Conservation (phyloP, 2,888 invertebrate species). For the Aporophyla lueneburgensis region DNA sequence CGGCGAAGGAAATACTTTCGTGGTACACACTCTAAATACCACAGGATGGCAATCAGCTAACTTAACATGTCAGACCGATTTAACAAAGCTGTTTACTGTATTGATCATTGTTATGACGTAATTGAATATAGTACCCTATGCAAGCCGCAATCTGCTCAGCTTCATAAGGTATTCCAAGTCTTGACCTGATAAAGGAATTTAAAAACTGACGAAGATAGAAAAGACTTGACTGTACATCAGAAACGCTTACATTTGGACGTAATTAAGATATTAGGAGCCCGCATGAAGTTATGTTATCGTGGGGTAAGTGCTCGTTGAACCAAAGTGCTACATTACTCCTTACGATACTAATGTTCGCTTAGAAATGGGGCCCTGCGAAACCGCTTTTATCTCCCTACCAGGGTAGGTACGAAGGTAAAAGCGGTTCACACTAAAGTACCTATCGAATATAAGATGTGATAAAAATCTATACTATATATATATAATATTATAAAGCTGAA, state of each 20-base stretch:
- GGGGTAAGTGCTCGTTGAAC: constrained; percentile 50
- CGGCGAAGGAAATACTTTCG: too few relatives aligned
- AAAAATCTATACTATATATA: too few relatives aligned
- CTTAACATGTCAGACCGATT: background rate
- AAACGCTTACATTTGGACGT: constrained; percentile 17
- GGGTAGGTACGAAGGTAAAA: too few relatives aligned
- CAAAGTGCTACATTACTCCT: constrained; percentile 57
- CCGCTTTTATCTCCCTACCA: constrained; percentile 38
- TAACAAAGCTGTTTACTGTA: background rate
- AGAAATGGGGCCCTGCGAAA: constrained; percentile 33
- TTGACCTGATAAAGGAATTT: background rate
- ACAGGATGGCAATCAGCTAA: background rate
- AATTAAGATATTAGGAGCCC: constrained; percentile 39
- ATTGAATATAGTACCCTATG: background rate
- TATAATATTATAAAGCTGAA: too few relatives aligned
- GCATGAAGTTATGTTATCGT: constrained; percentile 54
- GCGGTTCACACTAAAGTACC: too few relatives aligned
- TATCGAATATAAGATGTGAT: constrained; percentile 14
- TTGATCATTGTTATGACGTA: background rate
- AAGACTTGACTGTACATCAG: background rate
- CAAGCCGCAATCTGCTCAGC: background rate
- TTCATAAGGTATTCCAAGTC: too few relatives aligned
- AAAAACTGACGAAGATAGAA: background rate
- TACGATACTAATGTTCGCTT: constrained; percentile 53
- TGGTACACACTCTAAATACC: background rate